Evolutionary conservation across 2,888 invertebrate species (phyloP).

Genomic region (Tridacna crocea): DNA sequence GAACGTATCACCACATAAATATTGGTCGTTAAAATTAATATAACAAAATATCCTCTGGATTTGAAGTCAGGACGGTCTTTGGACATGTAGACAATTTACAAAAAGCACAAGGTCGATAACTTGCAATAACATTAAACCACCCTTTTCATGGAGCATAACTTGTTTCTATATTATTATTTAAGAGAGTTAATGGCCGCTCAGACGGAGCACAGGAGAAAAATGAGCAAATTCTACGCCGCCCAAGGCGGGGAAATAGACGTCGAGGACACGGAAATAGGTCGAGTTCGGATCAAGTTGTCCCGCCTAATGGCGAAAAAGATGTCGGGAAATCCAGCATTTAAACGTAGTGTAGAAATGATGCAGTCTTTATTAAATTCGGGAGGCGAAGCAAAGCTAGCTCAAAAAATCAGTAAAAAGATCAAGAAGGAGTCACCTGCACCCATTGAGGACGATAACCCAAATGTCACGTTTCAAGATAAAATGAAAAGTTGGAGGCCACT

Average conservation of each 20-base stretch:
- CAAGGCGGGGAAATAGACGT: conserved; percentile 68
- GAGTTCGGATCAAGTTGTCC: conserved; percentile 72
- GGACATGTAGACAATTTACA: too few relatives aligned
- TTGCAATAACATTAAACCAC: too few relatives aligned
- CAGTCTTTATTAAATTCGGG: conserved; percentile 43
- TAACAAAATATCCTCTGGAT: too few relatives aligned
- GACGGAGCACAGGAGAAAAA: conserved; percentile 72
- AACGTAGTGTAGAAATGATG: conserved; percentile 66
- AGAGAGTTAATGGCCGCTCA: conserved; percentile 80
- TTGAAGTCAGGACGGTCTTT: too few relatives aligned
- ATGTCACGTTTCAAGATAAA: conserved; percentile 32
- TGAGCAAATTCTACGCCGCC: conserved; percentile 72
- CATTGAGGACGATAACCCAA: conserved; percentile 1
- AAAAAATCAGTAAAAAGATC: conserved; percentile 30
- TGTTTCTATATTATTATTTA: background rate
- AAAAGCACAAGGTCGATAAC: too few relatives aligned
- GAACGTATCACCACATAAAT: too few relatives aligned
- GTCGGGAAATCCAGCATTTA: conserved; percentile 70
- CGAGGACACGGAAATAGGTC: conserved; percentile 77
- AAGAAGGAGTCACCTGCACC: background rate
- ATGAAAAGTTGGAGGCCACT: conserved; percentile 49
- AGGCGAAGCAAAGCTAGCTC: conserved; percentile 48
- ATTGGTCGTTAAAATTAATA: too few relatives aligned
- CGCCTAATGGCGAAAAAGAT: conserved; percentile 72
- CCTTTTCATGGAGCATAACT: too few relatives aligned